phyloP scores from a whole-genome alignment of 2,888 invertebrate species.

The Aleiodes leptofemur region DNA sequence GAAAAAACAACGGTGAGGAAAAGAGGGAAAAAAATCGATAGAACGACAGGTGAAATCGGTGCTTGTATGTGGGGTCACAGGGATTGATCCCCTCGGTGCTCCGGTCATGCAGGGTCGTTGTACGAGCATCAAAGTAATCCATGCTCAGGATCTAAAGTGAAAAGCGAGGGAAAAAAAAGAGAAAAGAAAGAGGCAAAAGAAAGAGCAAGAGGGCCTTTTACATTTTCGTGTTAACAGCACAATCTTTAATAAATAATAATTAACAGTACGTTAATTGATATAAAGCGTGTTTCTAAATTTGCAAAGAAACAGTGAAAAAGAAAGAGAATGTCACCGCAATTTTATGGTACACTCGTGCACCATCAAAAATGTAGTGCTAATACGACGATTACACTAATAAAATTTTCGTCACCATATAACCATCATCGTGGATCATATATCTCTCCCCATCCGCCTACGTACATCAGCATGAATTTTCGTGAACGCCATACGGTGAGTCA shows the following conservation, averaged over 20 bases:
- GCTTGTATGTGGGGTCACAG: conserved; percentile 28
- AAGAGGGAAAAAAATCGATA: conserved; percentile 27
- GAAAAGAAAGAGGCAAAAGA: not conserved
- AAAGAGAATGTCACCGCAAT: not conserved
- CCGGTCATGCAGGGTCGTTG: conserved; percentile 11
- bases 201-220: too few species aligned
- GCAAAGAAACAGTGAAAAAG: not conserved
- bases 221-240: too few species aligned
- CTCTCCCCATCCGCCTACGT: conserved; percentile 13
- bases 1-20: not conserved
- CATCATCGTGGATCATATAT: conserved; percentile 39
- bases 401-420: conserved; percentile 58
- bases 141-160: conserved; percentile 22
- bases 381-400: conserved; percentile 61
- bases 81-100: conserved; percentile 13
- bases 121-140: conserved; percentile 28
- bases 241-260: conserved; percentile 63
- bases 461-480: conserved; percentile 30
- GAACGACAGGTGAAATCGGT: conserved; percentile 34
- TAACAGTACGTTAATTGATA: conserved; percentile 62
- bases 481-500: conserved; percentile 41
- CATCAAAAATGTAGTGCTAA: conserved; percentile 15
- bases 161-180: not conserved
- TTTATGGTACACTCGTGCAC: conserved; percentile 12
- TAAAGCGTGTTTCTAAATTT: conserved; percentile 45